Evolutionary conservation across 2,888 invertebrate species (phyloP).

Genomic region (Diarsia brunnea): DNA sequence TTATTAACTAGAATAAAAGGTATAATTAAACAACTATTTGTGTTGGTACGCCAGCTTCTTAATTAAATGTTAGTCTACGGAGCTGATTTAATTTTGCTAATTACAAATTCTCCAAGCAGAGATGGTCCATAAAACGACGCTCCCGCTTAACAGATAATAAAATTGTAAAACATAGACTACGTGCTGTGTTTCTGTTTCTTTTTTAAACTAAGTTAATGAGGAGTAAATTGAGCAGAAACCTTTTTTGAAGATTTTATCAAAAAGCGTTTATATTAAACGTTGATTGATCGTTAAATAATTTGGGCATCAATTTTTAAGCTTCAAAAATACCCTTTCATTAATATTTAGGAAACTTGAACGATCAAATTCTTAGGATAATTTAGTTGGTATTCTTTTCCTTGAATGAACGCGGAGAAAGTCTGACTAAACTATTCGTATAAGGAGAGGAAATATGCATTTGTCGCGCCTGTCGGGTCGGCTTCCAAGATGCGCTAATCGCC

Average conservation of each 20-base stretch:
- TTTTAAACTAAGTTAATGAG: constrained; percentile 36
- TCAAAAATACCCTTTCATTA: neutral
- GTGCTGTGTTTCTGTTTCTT: constrained; percentile 37
- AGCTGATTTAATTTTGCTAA: constrained; percentile 64
- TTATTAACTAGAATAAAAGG: constrained; percentile 20
- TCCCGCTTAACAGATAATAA: constrained; percentile 57
- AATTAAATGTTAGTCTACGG: constrained; percentile 58
- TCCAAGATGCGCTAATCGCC: constrained; percentile 30
- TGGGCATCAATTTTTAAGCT: neutral
- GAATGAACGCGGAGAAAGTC: constrained; percentile 19
- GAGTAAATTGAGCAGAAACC: constrained; percentile 20
- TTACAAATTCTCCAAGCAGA: constrained; percentile 62
- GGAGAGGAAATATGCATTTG: constrained; percentile 44
- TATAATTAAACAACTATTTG: constrained; percentile 30
- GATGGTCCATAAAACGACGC: constrained; percentile 47
- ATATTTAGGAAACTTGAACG: neutral
- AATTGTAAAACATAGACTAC: constrained; percentile 57
- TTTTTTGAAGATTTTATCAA: constrained; percentile 12
- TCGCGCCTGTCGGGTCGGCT: constrained; percentile 14
- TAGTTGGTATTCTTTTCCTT: constrained; percentile 4
- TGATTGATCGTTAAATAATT: constrained; percentile 20
- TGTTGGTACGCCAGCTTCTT: constrained; percentile 36
- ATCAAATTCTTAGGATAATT: neutral
- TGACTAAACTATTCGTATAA: constrained; percentile 31
- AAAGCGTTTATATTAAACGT: neutral